Evolutionary conservation across 2,113 vertebrate species (phyloP), one percentile per base, ranked within the genome.

Genomic region (Callopanchax toddi): DNA sequence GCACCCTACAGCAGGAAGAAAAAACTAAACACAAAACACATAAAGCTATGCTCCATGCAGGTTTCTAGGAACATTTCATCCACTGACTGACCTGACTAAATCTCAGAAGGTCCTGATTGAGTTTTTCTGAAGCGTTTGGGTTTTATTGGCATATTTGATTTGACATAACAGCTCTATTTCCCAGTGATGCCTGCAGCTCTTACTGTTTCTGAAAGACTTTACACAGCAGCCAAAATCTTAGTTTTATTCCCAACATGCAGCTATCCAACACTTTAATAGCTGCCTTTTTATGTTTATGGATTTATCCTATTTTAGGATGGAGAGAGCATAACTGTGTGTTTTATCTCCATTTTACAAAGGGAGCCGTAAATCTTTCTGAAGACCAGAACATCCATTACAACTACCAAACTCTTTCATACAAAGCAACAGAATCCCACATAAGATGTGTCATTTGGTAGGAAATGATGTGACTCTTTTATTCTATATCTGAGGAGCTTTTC

Each of bases 111-210:
- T 58, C 74, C 59, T 64, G 67, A 84, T 67, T 75, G 74, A 79
- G 45, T 63, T 53, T 50, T 69, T 42, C 26, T 58, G 50, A 63
- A 72, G 55, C 9, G 25, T 17, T 75, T 62, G 39, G 18, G 50
- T 81, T 84, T 83, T 84, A 80, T 78, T 75, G 51, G 65, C 58
- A 72, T 26, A 55, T 86, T 86, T 76, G 80, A 86, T 83, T 75
- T 15, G 57, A 76, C 59, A 64, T 59, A 85, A 54, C 40, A 72
- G 70, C 68, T 67, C 46, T 20, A 78, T 79, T 69, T 67, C 80
- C 83, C 62, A 61, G 34, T 43, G 45, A 71, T 62, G 62, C 75
- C 75, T 76, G 63, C 17, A 11, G 70, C 66, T 63, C 29, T 22
- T 37, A 60, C 48, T 32, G 2, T 68, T 54, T 46, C 36, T 60